Percentiles rank a stretch among this genome's conserved stretches.
These are phyloP conservation scores for Paraescarpia echinospica DNA, from an alignment of 1,140 invertebrate species.

Conservation along the genomic window DNA sequence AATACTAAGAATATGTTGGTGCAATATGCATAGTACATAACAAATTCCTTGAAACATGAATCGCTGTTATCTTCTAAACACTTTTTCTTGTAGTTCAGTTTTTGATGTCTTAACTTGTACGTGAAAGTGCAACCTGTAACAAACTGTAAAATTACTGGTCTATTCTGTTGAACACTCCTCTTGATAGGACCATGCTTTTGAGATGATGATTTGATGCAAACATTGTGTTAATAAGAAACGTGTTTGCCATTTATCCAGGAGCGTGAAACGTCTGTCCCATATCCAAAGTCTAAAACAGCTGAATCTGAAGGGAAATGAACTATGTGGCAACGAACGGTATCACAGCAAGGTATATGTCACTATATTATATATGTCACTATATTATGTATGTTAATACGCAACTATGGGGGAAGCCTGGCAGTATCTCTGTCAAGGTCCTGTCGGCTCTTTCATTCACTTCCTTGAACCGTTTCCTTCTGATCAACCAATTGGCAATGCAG, in stretches of 20 bases:
- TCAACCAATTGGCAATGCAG: no score
- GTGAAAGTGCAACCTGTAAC: no score
- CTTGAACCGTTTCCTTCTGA: no score
- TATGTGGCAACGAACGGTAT: background rate
- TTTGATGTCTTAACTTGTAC: background rate
- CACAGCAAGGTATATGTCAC: background rate
- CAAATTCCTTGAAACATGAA: background rate
- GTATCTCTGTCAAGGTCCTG: no score
- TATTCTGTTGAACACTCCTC: background rate
- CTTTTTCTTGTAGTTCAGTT: background rate
- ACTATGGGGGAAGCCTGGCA: no score
- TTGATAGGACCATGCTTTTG: background rate
- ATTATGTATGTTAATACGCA: no score
- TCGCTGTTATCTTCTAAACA: background rate
- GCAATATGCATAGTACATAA: background rate
- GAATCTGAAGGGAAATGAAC: constrained; percentile 11
- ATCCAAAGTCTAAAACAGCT: background rate
- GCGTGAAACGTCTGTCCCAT: background rate
- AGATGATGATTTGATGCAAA: background rate
- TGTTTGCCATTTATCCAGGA: background rate
- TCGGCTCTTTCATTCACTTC: no score
- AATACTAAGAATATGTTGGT: background rate
- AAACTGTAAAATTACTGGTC: background rate
- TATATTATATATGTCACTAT: background rate
- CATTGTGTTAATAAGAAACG: background rate